Evolutionary conservation across 2,113 vertebrate species (phyloP), one percentile per base, ranked within the genome.

Genomic region (Gobio gobio): DNA sequence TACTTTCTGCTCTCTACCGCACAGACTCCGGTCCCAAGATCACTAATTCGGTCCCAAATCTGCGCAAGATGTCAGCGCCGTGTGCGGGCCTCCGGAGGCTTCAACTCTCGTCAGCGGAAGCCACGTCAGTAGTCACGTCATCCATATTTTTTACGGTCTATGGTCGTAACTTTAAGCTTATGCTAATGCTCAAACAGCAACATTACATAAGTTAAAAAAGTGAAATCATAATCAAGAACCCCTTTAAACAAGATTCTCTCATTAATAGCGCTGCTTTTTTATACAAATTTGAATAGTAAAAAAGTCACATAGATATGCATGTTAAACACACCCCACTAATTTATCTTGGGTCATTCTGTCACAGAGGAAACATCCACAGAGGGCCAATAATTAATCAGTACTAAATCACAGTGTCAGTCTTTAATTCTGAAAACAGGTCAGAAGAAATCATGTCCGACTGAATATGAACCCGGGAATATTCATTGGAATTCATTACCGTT

Each of bases 311-410:
- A 13, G 33, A 0, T 2, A n/a, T 10, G 36, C 43, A 73, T 47
- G 22, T 47, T 10, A 77, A 77, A 56, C 74, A 76, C 24, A 5
- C 26, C 47, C 22, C 0, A 2, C 8, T 33, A 16, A 61, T 85
- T 49, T 24, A 33, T 82, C 63, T 82, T 18, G 54, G 45, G 63
- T 82, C 45, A 80, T 80, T 9, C n/a, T 80, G 63, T 66, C 63
- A n/a, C 26, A 36, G 43, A 3, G 10, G 20, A 45, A 80, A 61
- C 40, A 61, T 24, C 22, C 36, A n/a, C 36, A 1, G 54, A 78
- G 10, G 49, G 16, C 45, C 58, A 66, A 22, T 66, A 54, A 84
- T 63, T 24, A 59, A 72, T 36, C 74, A 68, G 18, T 63, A 56
- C 29, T 73, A 29, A 49, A 26, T 80, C 22, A 40, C 33, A n/a